Evolutionary conservation across 2,797 vertebrate genomes (phyloP).

Genomic region (Carduelis carduelis): DNA sequence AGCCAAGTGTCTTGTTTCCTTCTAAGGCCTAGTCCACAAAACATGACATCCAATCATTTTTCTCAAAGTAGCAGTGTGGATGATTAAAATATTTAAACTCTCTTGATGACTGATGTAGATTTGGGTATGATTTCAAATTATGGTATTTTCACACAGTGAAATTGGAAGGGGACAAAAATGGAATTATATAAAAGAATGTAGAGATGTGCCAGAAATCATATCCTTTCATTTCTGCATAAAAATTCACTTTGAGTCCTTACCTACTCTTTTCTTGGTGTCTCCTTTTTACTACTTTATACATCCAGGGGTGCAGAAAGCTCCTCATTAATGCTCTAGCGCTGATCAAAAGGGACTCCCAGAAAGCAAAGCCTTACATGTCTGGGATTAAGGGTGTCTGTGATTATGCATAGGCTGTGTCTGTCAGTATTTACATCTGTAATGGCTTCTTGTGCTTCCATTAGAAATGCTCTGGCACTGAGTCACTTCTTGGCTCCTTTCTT

Average conservation of each 20-base stretch:
- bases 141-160: neutral
- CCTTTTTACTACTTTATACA: neutral
- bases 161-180: neutral
- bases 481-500: neutral
- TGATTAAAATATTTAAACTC: neutral
- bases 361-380: neutral
- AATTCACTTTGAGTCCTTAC: neutral
- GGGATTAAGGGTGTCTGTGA: neutral
- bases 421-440: neutral
- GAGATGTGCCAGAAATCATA: neutral
- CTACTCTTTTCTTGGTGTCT: neutral
- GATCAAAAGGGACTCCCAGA: neutral
- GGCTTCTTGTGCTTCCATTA: neutral
- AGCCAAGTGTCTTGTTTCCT: neutral
- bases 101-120: neutral
- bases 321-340: neutral
- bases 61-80: neutral
- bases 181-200: neutral
- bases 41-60: neutral
- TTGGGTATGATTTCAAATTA: neutral
- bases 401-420: neutral
- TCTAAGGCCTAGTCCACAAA: slow-evolving; percentile 1
- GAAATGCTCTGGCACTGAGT: neutral
- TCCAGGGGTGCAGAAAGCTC: neutral
- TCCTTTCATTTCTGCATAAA: neutral